A percentile compares a stretch with the other conserved stretches of the same genome.
phyloP scores from a whole-genome alignment of 2,797 vertebrate genomes.

The Apogon hyalosoma region DNA sequence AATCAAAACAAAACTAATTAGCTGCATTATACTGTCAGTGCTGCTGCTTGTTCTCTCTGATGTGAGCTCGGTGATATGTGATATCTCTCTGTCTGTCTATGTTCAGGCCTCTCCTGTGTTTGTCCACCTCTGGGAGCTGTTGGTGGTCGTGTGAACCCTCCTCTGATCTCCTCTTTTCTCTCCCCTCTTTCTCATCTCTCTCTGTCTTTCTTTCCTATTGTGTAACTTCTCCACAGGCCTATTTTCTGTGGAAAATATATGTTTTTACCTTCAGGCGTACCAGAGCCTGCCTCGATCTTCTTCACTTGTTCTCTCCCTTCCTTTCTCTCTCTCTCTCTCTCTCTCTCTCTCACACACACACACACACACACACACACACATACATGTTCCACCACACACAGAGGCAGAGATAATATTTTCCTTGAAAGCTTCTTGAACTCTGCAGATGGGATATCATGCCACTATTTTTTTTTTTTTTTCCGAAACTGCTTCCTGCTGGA shows the following conservation, averaged over 20 bases:
- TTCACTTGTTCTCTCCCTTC: conserved; percentile 6
- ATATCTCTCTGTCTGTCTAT: conserved; percentile 17
- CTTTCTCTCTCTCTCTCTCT: background rate
- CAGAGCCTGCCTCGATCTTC: conserved; percentile 43
- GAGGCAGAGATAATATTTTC: conserved; percentile 82
- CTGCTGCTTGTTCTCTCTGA: background rate
- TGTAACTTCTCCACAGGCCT: conserved; percentile 53
- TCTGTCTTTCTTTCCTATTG: conserved; percentile 53
- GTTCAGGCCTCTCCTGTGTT: conserved; percentile 27
- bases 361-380: conserved; percentile 4
- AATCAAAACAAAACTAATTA: conserved; percentile 12
- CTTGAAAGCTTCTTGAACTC: conserved; percentile 77
- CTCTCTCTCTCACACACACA: conserved; percentile 3
- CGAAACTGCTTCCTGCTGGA: conserved; percentile 42
- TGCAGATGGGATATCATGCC: conserved; percentile 68
- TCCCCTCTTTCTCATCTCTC: conserved; percentile 4
- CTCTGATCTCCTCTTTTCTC: conserved; percentile 25
- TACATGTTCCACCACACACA: conserved; percentile 39
- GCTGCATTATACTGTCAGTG: background rate
- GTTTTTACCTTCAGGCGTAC: conserved; percentile 43
- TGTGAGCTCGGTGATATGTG: background rate
- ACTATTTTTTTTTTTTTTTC: conserved; percentile 54
- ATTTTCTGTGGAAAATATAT: conserved; percentile 37
- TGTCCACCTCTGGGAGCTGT: conserved; percentile 26
- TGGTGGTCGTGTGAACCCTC: conserved; percentile 32